A percentile compares a stretch with the other conserved stretches of the same genome.
Evolutionary conservation across 2,113 vertebrate species (phyloP).

Genomic region (Lipotes vexillifer): DNA sequence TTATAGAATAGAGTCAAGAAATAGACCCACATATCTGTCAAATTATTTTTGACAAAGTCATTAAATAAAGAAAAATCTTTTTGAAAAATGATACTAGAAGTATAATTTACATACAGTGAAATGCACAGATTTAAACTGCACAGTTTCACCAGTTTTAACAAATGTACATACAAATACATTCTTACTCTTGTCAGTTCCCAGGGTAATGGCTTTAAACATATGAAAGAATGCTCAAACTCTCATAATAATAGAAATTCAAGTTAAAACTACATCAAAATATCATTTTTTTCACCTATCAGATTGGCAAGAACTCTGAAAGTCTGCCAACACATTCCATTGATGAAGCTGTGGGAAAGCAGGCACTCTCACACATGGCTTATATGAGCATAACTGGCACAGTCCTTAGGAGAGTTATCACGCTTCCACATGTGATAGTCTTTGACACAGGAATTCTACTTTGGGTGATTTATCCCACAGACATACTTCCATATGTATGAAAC

Average conservation of each 20-base stretch:
- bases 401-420: neutral
- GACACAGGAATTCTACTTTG: neutral
- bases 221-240: neutral
- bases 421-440: neutral
- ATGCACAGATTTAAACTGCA: neutral
- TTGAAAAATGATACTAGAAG: neutral
- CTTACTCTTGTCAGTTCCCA: neutral
- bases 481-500: neutral
- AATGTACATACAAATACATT: neutral
- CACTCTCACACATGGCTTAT: neutral
- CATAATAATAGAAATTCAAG: neutral
- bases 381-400: neutral
- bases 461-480: neutral
- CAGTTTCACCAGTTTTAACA: neutral
- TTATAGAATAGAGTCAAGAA: neutral
- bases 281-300: neutral
- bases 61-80: neutral
- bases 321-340: neutral
- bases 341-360: neutral
- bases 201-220: neutral
- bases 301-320: neutral
- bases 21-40: neutral
- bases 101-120: neutral
- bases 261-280: neutral
- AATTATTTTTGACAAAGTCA: neutral